Conservation (phyloP, 2,888 invertebrate species). For the Trileptium ribeirensis region DNA sequence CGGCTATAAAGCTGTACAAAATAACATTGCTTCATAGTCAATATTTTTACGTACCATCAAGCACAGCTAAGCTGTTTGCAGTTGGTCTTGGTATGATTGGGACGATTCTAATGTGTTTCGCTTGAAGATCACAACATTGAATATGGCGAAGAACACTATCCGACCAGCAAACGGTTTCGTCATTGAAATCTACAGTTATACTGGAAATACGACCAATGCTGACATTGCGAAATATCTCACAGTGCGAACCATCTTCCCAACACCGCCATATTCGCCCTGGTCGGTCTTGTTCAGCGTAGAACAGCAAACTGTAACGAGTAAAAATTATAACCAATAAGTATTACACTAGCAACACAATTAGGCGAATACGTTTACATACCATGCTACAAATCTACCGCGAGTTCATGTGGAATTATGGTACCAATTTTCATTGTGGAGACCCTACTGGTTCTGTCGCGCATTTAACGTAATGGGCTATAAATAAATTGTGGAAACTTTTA, state of each 20-base stretch:
- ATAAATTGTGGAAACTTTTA: too few relatives aligned
- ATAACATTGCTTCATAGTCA: too few relatives aligned
- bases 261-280: slow-evolving; percentile 92
- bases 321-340: too few relatives aligned
- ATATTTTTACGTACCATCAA: slow-evolving; percentile 41
- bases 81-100: slow-evolving; percentile 75
- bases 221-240: slow-evolving; percentile 77
- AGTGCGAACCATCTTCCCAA: slow-evolving; percentile 76
- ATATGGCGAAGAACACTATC: slow-evolving; percentile 63
- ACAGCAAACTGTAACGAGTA: slow-evolving; percentile 61
- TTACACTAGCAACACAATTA: too few relatives aligned
- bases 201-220: slow-evolving; percentile 65
- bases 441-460: too few relatives aligned
- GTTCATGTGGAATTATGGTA: too few relatives aligned
- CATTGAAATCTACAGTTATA: slow-evolving; percentile 51
- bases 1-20: too few relatives aligned
- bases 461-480: too few relatives aligned
- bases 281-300: slow-evolving; percentile 91
- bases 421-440: too few relatives aligned
- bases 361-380: too few relatives aligned
- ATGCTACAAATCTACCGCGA: too few relatives aligned
- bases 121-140: slow-evolving; percentile 83
- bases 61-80: slow-evolving; percentile 82
- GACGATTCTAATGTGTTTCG: slow-evolving; percentile 79
- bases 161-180: slow-evolving; percentile 53